These are phyloP conservation scores for Athetis lepigone DNA, from an alignment of 2,888 invertebrate species.

Conservation along the genomic window DNA sequence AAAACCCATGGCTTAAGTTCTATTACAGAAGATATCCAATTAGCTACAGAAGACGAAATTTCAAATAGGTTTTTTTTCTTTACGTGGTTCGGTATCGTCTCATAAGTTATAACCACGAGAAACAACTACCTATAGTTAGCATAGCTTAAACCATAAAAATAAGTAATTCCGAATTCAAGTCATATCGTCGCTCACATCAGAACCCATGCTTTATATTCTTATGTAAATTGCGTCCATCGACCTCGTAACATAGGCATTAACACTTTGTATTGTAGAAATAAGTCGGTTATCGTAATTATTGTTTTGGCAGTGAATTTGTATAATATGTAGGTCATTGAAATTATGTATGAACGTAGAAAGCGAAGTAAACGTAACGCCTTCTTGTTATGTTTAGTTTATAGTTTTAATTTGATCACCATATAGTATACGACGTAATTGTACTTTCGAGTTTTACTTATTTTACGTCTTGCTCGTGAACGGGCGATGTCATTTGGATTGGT, in stretches of 20 bases:
- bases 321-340: constrained; percentile 57
- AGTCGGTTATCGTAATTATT: constrained; percentile 54
- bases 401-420: too few species aligned
- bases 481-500: too few species aligned
- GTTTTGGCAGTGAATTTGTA: constrained; percentile 55
- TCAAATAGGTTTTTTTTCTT: too few species aligned
- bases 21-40: too few species aligned
- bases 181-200: constrained; percentile 32
- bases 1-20: too few species aligned
- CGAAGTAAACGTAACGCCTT: constrained; percentile 16
- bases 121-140: constrained; percentile 18
- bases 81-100: too few species aligned
- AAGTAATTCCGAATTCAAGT: constrained; percentile 20
- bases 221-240: constrained; percentile 64
- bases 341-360: constrained; percentile 42
- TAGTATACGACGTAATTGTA: too few species aligned
- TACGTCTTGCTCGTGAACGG: too few species aligned
- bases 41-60: too few species aligned
- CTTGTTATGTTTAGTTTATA: constrained; percentile 17
- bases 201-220: constrained; percentile 48
- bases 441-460: too few species aligned
- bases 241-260: constrained; percentile 56
- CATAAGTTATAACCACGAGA: too few species aligned
- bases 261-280: constrained; percentile 36
- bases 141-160: constrained; percentile 11